Conservation (phyloP, 2,113 vertebrate genomes). For the Epinephelus cyanopodus region DNA sequence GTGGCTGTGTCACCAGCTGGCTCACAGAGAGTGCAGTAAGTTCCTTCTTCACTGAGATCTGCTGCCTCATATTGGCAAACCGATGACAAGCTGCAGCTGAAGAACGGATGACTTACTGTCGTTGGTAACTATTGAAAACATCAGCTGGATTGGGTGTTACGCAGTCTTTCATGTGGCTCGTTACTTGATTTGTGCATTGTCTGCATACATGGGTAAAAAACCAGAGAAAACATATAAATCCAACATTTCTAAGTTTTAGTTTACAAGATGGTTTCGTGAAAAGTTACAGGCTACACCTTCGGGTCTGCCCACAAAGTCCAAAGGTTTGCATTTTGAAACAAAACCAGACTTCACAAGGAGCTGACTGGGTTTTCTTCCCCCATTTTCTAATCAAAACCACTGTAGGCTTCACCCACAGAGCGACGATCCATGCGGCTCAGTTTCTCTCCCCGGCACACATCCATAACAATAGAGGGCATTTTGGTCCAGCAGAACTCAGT, state of each 20-base stretch:
- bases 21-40: not conserved
- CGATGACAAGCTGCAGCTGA: conserved; percentile 25
- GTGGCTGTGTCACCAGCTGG: not conserved
- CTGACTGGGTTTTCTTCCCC: conserved; percentile 41
- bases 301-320: conserved; percentile 18
- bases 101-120: not conserved
- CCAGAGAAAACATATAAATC: not conserved
- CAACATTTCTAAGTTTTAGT: not conserved
- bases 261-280: conserved; percentile 3
- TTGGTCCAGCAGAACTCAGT: conserved; percentile 75
- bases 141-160: conserved; percentile 3
- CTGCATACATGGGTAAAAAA: not conserved
- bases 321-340: conserved; percentile 33
- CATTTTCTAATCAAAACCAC: conserved; percentile 67
- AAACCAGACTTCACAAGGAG: conserved; percentile 56
- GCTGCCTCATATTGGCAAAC: not conserved
- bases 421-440: conserved; percentile 48
- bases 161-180: not conserved
- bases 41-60: not conserved
- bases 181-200: not conserved
- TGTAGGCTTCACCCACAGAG: conserved; percentile 60
- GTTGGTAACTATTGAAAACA: conserved; percentile 8
- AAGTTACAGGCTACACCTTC: conserved; percentile 25
- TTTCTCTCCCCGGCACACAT: conserved; percentile 65
- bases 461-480: conserved; percentile 76